Percentiles rank a stretch among this genome's conserved stretches.
Evolutionary conservation across 2,797 vertebrate genomes (phyloP).

Genomic region (Rallus crepitans): DNA sequence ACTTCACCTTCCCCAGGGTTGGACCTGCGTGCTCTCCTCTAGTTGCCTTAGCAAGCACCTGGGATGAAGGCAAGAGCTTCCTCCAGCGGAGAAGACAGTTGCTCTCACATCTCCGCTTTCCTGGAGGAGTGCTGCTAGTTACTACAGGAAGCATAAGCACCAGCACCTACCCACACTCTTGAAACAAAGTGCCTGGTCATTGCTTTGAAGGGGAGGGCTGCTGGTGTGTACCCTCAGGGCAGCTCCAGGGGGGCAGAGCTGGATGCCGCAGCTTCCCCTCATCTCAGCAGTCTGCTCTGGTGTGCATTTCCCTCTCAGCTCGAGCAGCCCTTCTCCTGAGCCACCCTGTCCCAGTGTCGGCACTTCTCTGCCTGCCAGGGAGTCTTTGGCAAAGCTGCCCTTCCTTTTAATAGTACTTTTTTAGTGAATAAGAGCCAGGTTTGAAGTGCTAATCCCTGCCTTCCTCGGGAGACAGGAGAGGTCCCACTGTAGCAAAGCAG

Average conservation of each 20-base stretch:
- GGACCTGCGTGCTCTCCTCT: background rate
- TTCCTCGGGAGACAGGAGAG: background rate
- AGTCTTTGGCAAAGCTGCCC: background rate
- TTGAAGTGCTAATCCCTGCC: background rate
- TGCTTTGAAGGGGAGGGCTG: background rate
- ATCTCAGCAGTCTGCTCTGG: background rate
- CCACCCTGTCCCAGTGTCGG: background rate
- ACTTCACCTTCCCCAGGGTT: background rate
- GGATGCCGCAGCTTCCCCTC: background rate
- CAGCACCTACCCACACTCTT: background rate
- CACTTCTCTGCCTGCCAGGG: background rate
- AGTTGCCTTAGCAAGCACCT: background rate
- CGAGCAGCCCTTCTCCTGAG: background rate
- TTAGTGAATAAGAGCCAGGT: background rate
- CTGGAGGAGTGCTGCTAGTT: background rate
- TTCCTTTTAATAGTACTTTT: background rate
- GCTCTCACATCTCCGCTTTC: background rate
- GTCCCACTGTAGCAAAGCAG: background rate
- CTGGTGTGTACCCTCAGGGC: background rate
- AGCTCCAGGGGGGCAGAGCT: background rate
- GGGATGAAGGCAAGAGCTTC: background rate
- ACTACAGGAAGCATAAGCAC: background rate
- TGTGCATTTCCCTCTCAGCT: background rate
- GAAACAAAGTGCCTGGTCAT: background rate
- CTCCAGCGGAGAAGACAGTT: background rate